Evolutionary conservation across 2,888 invertebrate genomes (phyloP).

Genomic region (Mythimna vitellina): DNA sequence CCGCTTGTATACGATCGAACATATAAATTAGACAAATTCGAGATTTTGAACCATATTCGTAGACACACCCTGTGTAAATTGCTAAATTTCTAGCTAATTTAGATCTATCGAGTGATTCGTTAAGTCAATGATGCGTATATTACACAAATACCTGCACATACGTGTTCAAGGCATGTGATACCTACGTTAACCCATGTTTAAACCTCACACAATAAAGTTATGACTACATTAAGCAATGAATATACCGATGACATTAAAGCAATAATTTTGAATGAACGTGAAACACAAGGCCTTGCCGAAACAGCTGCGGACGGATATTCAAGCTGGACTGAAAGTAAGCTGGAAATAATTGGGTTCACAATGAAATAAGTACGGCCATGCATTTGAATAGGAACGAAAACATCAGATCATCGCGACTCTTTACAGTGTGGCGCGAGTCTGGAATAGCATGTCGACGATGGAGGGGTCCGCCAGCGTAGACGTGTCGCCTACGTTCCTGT

Average conservation of each 20-base stretch:
- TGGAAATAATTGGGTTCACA: slow-evolving; percentile 31
- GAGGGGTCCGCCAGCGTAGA: slow-evolving; percentile 98
- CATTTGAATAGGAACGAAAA: slow-evolving; percentile 53
- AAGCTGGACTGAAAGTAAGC: slow-evolving; percentile 59
- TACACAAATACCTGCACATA: slow-evolving; percentile 33
- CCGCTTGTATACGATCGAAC: slow-evolving; percentile 37
- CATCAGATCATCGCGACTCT: slow-evolving; percentile 16
- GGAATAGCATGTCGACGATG: slow-evolving; percentile 95
- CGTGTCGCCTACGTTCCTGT: slow-evolving; percentile 97
- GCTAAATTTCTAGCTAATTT: slow-evolving; percentile 56
- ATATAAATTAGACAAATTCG: slow-evolving; percentile 55
- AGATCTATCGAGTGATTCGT: slow-evolving; percentile 54
- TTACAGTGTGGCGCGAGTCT: slow-evolving; percentile 64
- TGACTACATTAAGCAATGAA: slow-evolving; percentile 37
- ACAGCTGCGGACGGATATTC: slow-evolving; percentile 59
- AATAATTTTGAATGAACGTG: slow-evolving; percentile 38
- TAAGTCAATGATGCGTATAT: slow-evolving; percentile 50
- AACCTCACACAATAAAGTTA: slow-evolving; percentile 47
- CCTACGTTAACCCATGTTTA: slow-evolving; percentile 53
- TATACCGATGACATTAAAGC: slow-evolving; percentile 34
- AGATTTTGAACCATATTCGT: slow-evolving; percentile 45
- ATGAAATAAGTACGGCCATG: slow-evolving; percentile 30
- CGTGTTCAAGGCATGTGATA: slow-evolving; percentile 23
- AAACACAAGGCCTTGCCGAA: slow-evolving; percentile 39
- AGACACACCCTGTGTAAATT: slow-evolving; percentile 53